Percentiles rank a stretch among this genome's conserved stretches.
Conservation (phyloP, 2,888 invertebrate species). For the Gnatocerus cornutus region DNA sequence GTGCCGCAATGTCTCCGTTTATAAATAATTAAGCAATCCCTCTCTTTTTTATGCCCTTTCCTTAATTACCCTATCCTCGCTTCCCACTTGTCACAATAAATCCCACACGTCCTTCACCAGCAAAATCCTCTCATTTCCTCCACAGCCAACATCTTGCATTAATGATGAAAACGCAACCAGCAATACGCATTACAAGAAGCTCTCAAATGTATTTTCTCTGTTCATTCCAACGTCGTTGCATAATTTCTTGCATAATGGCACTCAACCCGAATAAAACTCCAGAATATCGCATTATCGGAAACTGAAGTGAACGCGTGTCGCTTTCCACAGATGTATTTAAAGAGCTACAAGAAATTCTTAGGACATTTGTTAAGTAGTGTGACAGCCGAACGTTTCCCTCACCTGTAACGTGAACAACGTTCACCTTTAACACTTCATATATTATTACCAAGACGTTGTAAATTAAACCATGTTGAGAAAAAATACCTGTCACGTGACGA, state of each 20-base stretch:
- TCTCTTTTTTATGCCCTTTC: too few species aligned
- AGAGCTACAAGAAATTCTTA: conserved; percentile 36
- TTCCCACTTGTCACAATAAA: too few species aligned
- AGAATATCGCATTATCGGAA: conserved; percentile 21
- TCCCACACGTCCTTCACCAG: too few species aligned
- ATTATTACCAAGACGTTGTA: conserved; percentile 45
- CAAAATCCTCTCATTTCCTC: too few species aligned
- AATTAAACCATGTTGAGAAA: conserved; percentile 38
- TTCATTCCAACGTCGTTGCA: conserved; percentile 18
- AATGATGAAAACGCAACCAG: conserved; percentile 29
- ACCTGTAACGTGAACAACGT: conserved; percentile 47
- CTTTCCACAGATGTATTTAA: conserved; percentile 34
- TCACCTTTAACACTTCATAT: conserved; percentile 52
- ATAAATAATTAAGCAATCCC: too few species aligned
- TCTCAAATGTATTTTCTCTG: conserved; percentile 1
- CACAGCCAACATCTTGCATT: background rate
- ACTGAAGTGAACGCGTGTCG: conserved; percentile 30
- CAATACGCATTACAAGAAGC: conserved; percentile 15
- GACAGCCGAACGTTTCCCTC: conserved; percentile 48
- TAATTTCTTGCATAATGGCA: conserved; percentile 28
- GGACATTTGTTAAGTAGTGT: conserved; percentile 48
- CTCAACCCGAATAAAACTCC: conserved; percentile 17
- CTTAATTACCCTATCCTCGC: too few species aligned
- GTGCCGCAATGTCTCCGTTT: too few species aligned
- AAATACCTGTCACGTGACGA: conserved; percentile 44